These are phyloP conservation scores for Lepus americanus DNA, from an alignment of 2,113 vertebrate genomes.

Conservation along the genomic window DNA sequence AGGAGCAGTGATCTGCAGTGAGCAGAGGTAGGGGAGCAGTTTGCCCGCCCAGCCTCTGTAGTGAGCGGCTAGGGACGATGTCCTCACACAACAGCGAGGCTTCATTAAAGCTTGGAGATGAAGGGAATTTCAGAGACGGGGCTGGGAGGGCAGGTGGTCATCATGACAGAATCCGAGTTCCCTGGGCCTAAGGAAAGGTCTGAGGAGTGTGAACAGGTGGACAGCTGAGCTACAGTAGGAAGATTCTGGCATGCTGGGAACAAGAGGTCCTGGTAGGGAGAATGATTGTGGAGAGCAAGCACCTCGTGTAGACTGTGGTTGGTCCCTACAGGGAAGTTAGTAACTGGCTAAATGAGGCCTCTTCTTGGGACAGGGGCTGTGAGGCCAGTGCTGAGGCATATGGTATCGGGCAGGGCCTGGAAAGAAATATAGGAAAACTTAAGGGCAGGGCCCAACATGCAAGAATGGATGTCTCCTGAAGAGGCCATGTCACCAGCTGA, in stretches of 20 bases:
- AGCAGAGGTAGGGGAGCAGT: neutral
- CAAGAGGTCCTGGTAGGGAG: too few species aligned
- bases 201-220: neutral
- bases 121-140: neutral
- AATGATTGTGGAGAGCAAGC: neutral
- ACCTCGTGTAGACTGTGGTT: too few species aligned
- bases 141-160: neutral
- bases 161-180: rapidly evolving
- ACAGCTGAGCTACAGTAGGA: neutral
- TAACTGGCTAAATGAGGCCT: neutral
- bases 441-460: too few species aligned
- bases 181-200: rapidly evolving
- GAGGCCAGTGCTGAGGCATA: neutral
- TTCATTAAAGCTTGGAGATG: rapidly evolving
- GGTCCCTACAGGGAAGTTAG: neutral
- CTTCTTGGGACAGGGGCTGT: neutral
- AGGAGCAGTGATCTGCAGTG: rapidly evolving
- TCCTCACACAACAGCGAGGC: neutral
- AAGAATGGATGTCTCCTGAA: neutral
- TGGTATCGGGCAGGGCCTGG: neutral
- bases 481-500: neutral
- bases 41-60: neutral
- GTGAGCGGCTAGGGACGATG: neutral
- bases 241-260: neutral
- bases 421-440: neutral